A percentile compares a stretch with the other conserved stretches of the same genome.
Conservation (phyloP, 1,140 invertebrate genomes). For the Aplysia californica region DNA sequence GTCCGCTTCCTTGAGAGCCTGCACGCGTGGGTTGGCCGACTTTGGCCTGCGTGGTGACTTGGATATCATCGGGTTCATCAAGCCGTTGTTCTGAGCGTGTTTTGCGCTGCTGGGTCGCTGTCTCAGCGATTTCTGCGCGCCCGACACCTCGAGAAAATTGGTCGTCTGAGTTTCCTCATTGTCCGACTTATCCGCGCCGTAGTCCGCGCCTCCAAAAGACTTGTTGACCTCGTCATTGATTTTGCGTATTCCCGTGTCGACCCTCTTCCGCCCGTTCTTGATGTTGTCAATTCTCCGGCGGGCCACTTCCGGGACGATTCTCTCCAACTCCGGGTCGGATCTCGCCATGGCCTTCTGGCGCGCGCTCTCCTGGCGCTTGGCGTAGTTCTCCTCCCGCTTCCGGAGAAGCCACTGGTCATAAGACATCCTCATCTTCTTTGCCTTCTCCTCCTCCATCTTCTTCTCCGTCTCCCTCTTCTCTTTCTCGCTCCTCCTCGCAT, state of each 20-base stretch:
- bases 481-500: conserved; percentile 15
- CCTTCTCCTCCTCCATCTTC: conserved; percentile 26
- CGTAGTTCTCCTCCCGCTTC: conserved; percentile 47
- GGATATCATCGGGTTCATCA: conserved; percentile 32
- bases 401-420: conserved; percentile 56
- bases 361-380: conserved; percentile 38
- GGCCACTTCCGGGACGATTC: conserved; percentile 50
- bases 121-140: conserved; percentile 22
- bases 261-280: conserved; percentile 44
- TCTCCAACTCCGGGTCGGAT: conserved; percentile 55
- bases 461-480: conserved; percentile 7
- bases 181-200: conserved; percentile 7
- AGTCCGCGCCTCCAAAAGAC: conserved; percentile 46
- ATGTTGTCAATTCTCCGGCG: conserved; percentile 50
- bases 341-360: conserved; percentile 46
- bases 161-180: conserved; percentile 16
- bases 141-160: conserved; percentile 14
- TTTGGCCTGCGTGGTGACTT: conserved; percentile 31
- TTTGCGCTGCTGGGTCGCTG: conserved; percentile 27
- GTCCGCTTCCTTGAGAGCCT: conserved; percentile 36
- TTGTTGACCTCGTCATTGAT: conserved; percentile 43
- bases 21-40: conserved; percentile 43
- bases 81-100: too few relatives aligned
- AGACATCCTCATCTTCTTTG: conserved; percentile 45
- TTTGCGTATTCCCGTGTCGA: conserved; percentile 51